Evolutionary conservation across 2,888 invertebrate species (phyloP), one percentile per base, ranked within the genome.

Genomic region (Dolichopus griseipennis): DNA sequence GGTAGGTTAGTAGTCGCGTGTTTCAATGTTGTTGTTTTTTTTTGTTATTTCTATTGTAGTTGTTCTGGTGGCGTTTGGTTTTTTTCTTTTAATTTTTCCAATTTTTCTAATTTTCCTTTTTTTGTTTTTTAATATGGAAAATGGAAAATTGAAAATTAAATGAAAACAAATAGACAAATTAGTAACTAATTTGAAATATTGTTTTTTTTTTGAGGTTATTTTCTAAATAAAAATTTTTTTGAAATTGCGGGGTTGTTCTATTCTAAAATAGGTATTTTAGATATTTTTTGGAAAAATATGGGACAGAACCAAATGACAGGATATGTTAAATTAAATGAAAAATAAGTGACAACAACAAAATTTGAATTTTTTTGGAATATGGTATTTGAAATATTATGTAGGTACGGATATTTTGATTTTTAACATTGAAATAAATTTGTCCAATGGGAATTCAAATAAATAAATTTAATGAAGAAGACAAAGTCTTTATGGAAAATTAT

Each of bases 1-100:
- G 52, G 52, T 52, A 52, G 52, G 52, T 52, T 52, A 52, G 52
- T 52, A 52, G 52, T 52, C 52, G 52, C 52, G 52, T 52, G 52
- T 52, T 15, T 52, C 52, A 15, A 18, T 52, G 15, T 41, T 41
- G 3, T 15, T 15, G 41, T 41, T 41, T 27, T 27, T 27, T 27
- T 27, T 27, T 27, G 5, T 27, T 27, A 27, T 27, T 27, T 27
- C 27, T 27, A n/a, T n/a, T n/a, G 27, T 27, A 27, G 27, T 27
- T 27, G 27, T 27, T n/a, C n/a, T 27, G 27, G 41, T 41, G 41
- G 15, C 41, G 15, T 41, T 41, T 41, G 3, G 15, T 41, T 41
- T 41, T 41, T 41, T 41, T 15, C 41, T 27, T 27, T n/a, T 27
- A 27, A 27, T 27, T 27, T n/a, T 27, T 27, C 41, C 41, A 5